phyloP scores from a whole-genome alignment of 2,797 vertebrate species.

The Pterois miles region DNA sequence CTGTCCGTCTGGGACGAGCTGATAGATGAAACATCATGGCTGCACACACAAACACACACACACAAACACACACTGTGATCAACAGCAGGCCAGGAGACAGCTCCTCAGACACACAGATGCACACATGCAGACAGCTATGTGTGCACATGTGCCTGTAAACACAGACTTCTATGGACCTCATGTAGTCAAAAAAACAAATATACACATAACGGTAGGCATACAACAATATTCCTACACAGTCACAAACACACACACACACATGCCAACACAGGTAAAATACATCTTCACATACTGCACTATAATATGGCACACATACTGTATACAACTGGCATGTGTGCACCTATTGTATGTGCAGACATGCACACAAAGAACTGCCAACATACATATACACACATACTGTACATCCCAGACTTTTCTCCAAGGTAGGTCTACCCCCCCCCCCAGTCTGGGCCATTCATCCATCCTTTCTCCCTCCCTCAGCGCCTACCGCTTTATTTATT shows the following conservation, averaged over 20 bases:
- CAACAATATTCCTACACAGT: neutral
- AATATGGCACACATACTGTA: neutral
- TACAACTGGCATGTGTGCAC: neutral
- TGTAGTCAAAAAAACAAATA: slow-evolving; percentile 12
- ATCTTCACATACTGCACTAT: neutral
- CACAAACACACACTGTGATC: slow-evolving; percentile 71
- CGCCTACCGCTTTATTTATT: slow-evolving; percentile 75
- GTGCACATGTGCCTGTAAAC: neutral
- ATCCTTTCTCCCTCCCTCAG: slow-evolving; percentile 68
- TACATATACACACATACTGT: slow-evolving; percentile 6
- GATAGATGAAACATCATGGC: slow-evolving; percentile 83
- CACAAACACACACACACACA: neutral
- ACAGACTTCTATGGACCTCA: neutral
- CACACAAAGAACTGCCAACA: slow-evolving; percentile 10
- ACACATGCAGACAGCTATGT: neutral
- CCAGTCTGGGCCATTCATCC: slow-evolving; percentile 75
- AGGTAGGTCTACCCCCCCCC: slow-evolving; percentile 25
- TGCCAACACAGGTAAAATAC: neutral
- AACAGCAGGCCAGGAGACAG: slow-evolving; percentile 85
- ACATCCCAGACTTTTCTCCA: slow-evolving; percentile 26
- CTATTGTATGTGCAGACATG: neutral
- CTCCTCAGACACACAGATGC: neutral
- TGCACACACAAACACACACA: slow-evolving; percentile 65
- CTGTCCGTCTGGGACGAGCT: neutral
- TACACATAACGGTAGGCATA: neutral